Base-by-base conservation (phyloP, 1,140 invertebrate species). In the Gryllus bimaculatus region DNA sequence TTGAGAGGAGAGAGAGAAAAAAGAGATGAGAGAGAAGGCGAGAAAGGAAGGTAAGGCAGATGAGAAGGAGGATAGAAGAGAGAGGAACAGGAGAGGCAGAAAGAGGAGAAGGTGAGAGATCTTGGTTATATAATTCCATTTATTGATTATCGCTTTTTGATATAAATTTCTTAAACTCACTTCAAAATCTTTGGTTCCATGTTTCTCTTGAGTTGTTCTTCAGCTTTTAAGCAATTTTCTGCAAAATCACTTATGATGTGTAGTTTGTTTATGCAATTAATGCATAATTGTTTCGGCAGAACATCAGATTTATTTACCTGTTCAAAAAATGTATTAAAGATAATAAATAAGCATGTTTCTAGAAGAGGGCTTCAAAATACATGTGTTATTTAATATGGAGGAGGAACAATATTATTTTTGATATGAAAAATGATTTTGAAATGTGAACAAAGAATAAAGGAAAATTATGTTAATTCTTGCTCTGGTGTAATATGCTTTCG, bases 281-380 rank as follows among this genome's bases (percentile, higher is more conserved):
- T 21, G 20, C 74, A 75, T 13, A 75, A 18, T 39, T 75, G 74
- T 20, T 75, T 75, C 8, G 74, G 20, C 26, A 75, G 20, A 21
- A 39, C n/a, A 39, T 75, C 74, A 75, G 74, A 21, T 75, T 21
- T 39, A 10, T 20, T 75, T 75, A 75, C 74, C 74, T 75, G 20
- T 8, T 15, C 12, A 21, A 21, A 75, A 75, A 39, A 21, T 15
- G 20, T 75, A 75, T 10, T 5, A 75, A 1, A 39, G 8, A 20
- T 0, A 18, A 2, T 21, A 8, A 75, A 21, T n/a, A 21, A 39
- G 7, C n/a, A 8, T 10, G 7, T 75, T 21, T 15, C 12, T 75
- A 21, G 8, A 18, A 75, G 74, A 21, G 66, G 13, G 66, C 13
- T 18, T 12, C 18, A 15, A n/a, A 6, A 73, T 15, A 73, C 66